Conservation (phyloP, 2,888 invertebrate species). For the Ectropis crepuscularia region DNA sequence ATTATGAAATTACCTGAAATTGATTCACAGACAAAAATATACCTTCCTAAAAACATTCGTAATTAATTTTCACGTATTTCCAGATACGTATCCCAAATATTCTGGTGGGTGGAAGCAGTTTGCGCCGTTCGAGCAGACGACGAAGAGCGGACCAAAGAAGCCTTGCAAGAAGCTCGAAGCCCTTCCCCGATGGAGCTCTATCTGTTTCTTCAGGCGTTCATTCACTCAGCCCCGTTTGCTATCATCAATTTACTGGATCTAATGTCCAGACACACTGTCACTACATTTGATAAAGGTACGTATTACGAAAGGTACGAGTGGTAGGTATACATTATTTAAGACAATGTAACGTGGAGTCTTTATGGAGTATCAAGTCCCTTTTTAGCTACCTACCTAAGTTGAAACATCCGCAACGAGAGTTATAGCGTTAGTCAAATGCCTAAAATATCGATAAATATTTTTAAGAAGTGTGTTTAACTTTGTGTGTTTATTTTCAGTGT, state of each 20-base stretch:
- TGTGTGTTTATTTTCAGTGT: conserved; percentile 76
- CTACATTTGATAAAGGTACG: conserved; percentile 89
- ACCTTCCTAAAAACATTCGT: background rate
- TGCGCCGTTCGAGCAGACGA: conserved; percentile 81
- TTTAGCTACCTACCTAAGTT: no score
- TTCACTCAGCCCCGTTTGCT: conserved; percentile 91
- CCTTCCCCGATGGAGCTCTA: conserved; percentile 91
- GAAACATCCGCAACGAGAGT: no score
- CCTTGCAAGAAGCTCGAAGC: conserved; percentile 84
- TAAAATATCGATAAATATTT: no score
- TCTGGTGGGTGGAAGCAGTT: conserved; percentile 90
- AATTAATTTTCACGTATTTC: conserved; percentile 25
- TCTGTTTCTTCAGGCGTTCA: conserved; percentile 90
- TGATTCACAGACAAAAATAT: background rate
- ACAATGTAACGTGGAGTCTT: no score
- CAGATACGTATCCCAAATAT: conserved; percentile 89
- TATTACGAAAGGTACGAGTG: conserved; percentile 56
- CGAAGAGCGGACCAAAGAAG: conserved; percentile 85
- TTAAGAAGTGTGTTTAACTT: background rate
- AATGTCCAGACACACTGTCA: conserved; percentile 83
- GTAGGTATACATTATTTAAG: no score
- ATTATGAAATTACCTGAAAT: background rate
- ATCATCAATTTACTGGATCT: conserved; percentile 82
- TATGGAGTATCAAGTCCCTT: no score
- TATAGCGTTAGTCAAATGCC: no score